Conservation (phyloP, 2,888 invertebrate genomes). For the Anaspis maculata region DNA sequence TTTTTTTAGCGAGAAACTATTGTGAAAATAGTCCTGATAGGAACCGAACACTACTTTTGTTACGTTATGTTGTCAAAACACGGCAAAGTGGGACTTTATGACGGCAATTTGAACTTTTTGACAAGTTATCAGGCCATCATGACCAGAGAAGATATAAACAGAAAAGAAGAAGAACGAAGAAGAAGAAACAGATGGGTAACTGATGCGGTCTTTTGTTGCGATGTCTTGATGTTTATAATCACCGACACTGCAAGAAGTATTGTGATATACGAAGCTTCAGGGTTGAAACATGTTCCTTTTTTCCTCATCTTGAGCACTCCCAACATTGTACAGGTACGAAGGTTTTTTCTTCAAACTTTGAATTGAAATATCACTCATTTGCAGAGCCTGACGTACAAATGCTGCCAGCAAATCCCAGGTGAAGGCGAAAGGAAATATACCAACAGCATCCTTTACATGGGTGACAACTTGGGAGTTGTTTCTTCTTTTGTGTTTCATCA, state of each 20-base stretch:
- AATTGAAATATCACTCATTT: conserved; percentile 13
- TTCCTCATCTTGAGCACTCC: conserved; percentile 52
- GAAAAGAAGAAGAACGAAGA: conserved; percentile 35
- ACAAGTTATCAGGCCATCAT: conserved; percentile 48
- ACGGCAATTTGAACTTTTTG: conserved; percentile 47
- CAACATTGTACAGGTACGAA: conserved; percentile 46
- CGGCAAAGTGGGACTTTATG: conserved; percentile 53
- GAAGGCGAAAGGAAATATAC: conserved; percentile 9
- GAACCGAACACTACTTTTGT: conserved; percentile 51
- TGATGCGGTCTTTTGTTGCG: conserved; percentile 51
- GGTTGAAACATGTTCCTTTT: conserved; percentile 48
- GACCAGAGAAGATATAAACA: conserved; percentile 44
- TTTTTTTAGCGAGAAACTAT: conserved; percentile 52
- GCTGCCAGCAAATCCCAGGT: conserved; percentile 24
- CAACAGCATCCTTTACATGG: conserved; percentile 44
- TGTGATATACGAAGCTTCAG: conserved; percentile 51
- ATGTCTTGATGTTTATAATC: conserved; percentile 47
- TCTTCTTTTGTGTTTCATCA: conserved; percentile 47
- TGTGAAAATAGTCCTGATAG: conserved; percentile 48
- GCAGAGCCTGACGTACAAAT: conserved; percentile 46
- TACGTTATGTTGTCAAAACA: conserved; percentile 52
- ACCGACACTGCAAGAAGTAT: conserved; percentile 53
- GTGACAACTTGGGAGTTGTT: conserved; percentile 50
- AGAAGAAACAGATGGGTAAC: conserved; percentile 50
- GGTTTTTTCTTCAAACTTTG: not conserved